Evolutionary conservation across 2,888 invertebrate genomes (phyloP), one percentile per base, ranked within the genome.

Genomic region (Oegoconia quadripuncta): DNA sequence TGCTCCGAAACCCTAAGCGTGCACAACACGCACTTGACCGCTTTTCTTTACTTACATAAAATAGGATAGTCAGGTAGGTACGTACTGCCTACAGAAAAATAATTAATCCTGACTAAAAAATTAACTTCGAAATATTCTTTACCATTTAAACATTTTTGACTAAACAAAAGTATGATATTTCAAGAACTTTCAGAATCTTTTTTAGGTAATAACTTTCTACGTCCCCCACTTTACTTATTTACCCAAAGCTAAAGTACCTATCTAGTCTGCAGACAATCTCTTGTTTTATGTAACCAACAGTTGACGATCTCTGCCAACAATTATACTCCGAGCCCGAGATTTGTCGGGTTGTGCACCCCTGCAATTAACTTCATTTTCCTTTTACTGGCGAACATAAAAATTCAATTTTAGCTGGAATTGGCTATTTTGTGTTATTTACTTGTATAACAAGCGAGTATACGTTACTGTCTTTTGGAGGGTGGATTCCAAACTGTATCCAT

Each of bases 361-460:
- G 17, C 14, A 30, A 30, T 30, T 30, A 30, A 30, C 29, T 30
- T 17, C n/a, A 30, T n/a, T 15, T 17, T 17, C 29, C 13, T 30
- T 30, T 17, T 30, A 30, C 17, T 30, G 15, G 2, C 13, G 17
- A 9, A 16, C 29, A 16, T 30, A 30, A 30, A 30, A 17, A 30
- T 30, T 17, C 28, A 28, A 28, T 28, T 28, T 15, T 17, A 30
- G 17, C n/a, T 30, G 29, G 17, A 30, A 30, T 30, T 16, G 29
- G 17, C 13, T 17, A n/a, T 28, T 28, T 15, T n/a, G 28, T 28
- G 6, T 15, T n/a, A 9, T 14, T 15, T 28, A 15, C 15, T 28
- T 3, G 8, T 28, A 8, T 28, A 2, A 2, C 6, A 8, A 9
- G 9, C 8, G 9, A 22, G 8, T 22, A 9, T 7, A 7, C 9